These are phyloP conservation scores for Pseudochirops corinnae DNA, from an alignment of 2,797 vertebrate genomes.

Conservation along the genomic window DNA sequence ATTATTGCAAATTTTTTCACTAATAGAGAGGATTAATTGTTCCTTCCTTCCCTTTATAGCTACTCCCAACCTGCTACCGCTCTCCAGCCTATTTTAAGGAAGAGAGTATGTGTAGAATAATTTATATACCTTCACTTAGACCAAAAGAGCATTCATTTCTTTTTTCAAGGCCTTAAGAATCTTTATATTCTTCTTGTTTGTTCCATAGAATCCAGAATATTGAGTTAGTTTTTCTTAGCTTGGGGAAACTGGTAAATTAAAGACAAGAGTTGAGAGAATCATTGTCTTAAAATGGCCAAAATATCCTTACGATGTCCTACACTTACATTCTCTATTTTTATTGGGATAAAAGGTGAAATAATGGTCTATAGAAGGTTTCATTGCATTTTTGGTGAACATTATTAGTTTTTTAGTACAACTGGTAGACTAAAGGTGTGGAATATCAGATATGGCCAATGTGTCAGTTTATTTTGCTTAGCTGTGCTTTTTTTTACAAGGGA, in stretches of 20 bases:
- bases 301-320: not conserved
- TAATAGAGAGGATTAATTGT: slow-evolving; percentile 87
- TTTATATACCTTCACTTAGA: slow-evolving; percentile 85
- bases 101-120: slow-evolving; percentile 84
- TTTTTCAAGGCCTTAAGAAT: slow-evolving; percentile 62
- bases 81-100: slow-evolving; percentile 8
- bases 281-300: slow-evolving; percentile 4
- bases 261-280: slow-evolving; percentile 59
- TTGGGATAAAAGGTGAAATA: not conserved
- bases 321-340: not conserved
- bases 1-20: slow-evolving; percentile 65
- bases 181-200: slow-evolving; percentile 14
- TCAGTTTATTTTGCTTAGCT: not conserved
- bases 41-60: slow-evolving; percentile 76
- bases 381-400: not conserved
- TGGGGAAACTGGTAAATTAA: slow-evolving; percentile 25
- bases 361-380: not conserved
- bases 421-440: not conserved
- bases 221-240: slow-evolving; percentile 37
- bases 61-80: not conserved
- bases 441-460: not conserved
- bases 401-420: not conserved
- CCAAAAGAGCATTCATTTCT: slow-evolving; percentile 87
- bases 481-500: not conserved
- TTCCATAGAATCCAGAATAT: slow-evolving; percentile 52